A percentile compares a stretch with the other conserved stretches of the same genome.
Evolutionary conservation across 2,797 vertebrate species (phyloP).

Genomic region (Pangasius krempfi): DNA sequence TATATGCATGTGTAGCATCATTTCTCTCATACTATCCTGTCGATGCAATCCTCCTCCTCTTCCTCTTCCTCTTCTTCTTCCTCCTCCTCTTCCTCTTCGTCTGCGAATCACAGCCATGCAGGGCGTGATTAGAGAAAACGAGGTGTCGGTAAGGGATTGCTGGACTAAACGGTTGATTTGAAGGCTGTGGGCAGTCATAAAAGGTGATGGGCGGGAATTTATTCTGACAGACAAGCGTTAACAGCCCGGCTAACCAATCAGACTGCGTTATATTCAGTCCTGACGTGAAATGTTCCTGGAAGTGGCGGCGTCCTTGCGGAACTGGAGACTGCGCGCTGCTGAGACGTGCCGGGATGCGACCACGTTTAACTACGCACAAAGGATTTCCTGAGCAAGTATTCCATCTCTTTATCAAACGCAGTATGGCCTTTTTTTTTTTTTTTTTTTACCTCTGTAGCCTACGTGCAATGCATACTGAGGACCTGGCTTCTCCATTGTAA

Average conservation of each 20-base stretch:
- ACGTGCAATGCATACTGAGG: background rate
- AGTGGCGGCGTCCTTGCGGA: slow-evolving; percentile 34
- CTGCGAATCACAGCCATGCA: background rate
- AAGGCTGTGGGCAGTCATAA: background rate
- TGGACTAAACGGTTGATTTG: background rate
- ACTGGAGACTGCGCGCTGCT: slow-evolving; percentile 36
- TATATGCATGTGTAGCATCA: background rate
- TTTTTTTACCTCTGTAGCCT: background rate
- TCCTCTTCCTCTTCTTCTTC: background rate
- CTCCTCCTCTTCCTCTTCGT: background rate
- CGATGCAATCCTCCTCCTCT: background rate
- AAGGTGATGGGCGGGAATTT: slow-evolving; percentile 11
- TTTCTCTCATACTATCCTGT: background rate
- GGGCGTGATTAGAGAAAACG: background rate
- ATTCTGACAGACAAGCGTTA: slow-evolving; percentile 4
- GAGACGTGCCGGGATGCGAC: slow-evolving; percentile 49
- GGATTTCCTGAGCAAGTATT: slow-evolving; percentile 51
- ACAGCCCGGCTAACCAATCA: background rate
- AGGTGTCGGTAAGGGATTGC: background rate
- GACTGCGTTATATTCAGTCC: background rate
- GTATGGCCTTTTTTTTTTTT: no score
- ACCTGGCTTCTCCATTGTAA: background rate
- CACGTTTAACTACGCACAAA: slow-evolving; percentile 53
- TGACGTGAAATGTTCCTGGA: slow-evolving; percentile 30
- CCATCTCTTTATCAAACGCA: background rate